Evolutionary conservation across 2,888 invertebrate genomes (phyloP).

Genomic region (Caenorhabditis sp.): DNA sequence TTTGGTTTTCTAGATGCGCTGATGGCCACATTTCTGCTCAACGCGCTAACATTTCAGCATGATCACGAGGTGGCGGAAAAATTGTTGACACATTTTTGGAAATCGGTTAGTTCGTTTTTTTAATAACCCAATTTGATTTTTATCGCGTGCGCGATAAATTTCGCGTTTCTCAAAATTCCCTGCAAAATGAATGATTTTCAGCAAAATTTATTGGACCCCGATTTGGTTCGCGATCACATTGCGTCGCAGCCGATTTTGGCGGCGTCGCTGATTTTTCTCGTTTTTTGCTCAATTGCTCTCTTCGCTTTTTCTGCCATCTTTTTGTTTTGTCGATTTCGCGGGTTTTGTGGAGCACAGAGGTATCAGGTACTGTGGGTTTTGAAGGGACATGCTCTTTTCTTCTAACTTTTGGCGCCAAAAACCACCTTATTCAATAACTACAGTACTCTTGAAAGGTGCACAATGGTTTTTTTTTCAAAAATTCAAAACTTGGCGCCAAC

Average conservation of each 20-base stretch:
- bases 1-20: conserved; percentile 11
- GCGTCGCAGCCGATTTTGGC: conserved; percentile 44
- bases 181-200: too few relatives aligned
- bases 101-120: conserved; percentile 20
- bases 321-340: conserved; percentile 37
- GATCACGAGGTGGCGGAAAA: conserved; percentile 37
- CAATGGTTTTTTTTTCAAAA: background rate
- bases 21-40: conserved; percentile 31
- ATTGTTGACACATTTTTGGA: conserved; percentile 26
- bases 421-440: too few relatives aligned
- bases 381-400: too few relatives aligned
- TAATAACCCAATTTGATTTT: conserved; percentile 2
- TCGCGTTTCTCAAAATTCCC: too few relatives aligned
- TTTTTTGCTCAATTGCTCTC: conserved; percentile 25
- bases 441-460: too few relatives aligned
- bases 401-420: background rate
- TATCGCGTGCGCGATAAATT: background rate
- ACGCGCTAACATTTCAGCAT: conserved; percentile 34
- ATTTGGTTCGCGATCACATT: conserved; percentile 42
- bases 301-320: conserved; percentile 37
- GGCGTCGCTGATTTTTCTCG: conserved; percentile 29
- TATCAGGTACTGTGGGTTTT: too few relatives aligned
- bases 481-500: too few relatives aligned
- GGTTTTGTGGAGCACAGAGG: conserved; percentile 47
- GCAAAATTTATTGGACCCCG: conserved; percentile 39